Percentiles rank a stretch among this genome's conserved stretches.
Evolutionary conservation across 2,113 vertebrate species (phyloP).

Genomic region (Leptodactylus fuscus): DNA sequence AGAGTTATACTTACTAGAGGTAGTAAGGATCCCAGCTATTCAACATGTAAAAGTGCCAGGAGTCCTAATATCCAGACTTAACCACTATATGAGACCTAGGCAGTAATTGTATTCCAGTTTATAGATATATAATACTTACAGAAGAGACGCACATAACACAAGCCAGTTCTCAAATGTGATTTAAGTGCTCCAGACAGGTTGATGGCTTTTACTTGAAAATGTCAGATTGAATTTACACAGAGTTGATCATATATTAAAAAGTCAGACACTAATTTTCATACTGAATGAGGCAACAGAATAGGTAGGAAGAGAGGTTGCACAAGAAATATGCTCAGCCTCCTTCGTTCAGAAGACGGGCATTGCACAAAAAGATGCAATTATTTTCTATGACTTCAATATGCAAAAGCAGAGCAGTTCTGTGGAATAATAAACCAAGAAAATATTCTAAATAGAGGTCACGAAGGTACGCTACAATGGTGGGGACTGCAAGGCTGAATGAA

Average conservation of each 20-base stretch:
- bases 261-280: conserved; percentile 30
- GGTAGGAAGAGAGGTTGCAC: background rate
- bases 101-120: background rate
- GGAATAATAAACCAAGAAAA: background rate
- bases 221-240: conserved; percentile 23
- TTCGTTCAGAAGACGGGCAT: background rate
- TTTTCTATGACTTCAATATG: background rate
- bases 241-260: conserved; percentile 5
- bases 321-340: background rate
- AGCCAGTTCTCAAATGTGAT: background rate
- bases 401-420: background rate
- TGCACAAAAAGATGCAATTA: background rate
- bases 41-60: background rate
- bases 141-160: background rate
- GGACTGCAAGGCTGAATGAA: background rate
- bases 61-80: background rate
- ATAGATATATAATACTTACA: background rate
- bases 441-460: background rate
- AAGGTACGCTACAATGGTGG: background rate
- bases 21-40: no score
- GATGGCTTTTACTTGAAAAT: conserved; percentile 36
- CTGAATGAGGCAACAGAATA: background rate
- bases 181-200: conserved; percentile 19
- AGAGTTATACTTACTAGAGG: no score
- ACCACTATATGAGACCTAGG: background rate